These are phyloP conservation scores for Phthorimaea operculella DNA, from an alignment of 1,140 invertebrate species.

Conservation along the genomic window DNA sequence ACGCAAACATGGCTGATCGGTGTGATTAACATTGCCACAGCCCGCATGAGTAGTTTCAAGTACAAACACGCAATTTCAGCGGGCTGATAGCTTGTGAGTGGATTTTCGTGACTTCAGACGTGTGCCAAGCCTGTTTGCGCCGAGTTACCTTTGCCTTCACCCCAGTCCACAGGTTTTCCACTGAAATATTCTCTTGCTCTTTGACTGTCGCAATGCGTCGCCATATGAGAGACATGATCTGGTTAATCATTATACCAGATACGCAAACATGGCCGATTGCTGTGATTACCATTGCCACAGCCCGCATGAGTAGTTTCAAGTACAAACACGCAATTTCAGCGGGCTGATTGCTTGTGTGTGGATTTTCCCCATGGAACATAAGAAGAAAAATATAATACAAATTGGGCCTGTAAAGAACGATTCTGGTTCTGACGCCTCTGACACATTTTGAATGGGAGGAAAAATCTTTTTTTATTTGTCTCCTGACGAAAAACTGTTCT, in stretches of 20 bases:
- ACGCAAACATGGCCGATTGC: not conserved
- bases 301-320: not conserved
- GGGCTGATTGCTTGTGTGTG: not conserved
- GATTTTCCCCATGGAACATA: too few relatives aligned
- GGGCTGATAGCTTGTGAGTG: not conserved
- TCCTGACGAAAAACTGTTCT: too few relatives aligned
- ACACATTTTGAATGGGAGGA: too few relatives aligned
- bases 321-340: not conserved
- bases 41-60: not conserved
- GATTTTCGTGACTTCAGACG: too few relatives aligned
- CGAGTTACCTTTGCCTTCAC: too few relatives aligned
- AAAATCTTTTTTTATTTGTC: too few relatives aligned
- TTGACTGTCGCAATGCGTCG: not conserved
- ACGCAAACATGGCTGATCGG: not conserved
- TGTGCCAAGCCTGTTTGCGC: too few relatives aligned
- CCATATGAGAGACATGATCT: not conserved
- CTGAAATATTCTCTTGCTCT: too few relatives aligned
- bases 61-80: conserved; percentile 1
- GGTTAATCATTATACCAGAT: not conserved
- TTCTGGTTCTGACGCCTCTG: too few relatives aligned
- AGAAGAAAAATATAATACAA: too few relatives aligned
- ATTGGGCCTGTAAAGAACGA: too few relatives aligned
- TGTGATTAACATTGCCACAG: not conserved
- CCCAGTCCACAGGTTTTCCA: too few relatives aligned
- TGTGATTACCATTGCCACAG: not conserved